These are phyloP conservation scores for Mycalesis mineus DNA, from an alignment of 2,888 invertebrate species.

Conservation along the genomic window DNA sequence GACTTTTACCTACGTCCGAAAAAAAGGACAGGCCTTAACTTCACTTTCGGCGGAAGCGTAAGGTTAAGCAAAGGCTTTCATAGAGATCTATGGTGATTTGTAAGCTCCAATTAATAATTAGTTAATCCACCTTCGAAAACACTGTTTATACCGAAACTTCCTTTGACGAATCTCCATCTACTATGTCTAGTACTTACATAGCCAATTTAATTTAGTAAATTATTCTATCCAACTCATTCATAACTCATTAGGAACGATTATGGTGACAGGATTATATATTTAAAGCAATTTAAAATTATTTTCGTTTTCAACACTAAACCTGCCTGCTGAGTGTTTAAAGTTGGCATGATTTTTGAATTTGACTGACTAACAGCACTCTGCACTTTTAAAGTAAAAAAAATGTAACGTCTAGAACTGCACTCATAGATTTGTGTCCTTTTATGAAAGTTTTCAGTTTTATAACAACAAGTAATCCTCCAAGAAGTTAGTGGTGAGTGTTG, in stretches of 20 bases:
- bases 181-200: constrained; percentile 66
- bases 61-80: constrained; percentile 71
- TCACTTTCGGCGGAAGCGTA: constrained; percentile 74
- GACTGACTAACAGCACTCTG: constrained; percentile 75
- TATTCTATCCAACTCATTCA: constrained; percentile 29
- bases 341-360: constrained; percentile 60
- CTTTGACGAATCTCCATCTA: constrained; percentile 47
- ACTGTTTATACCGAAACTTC: constrained; percentile 46
- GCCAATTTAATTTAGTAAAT: constrained; percentile 35
- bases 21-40: constrained; percentile 58
- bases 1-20: constrained; percentile 58
- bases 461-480: constrained; percentile 69
- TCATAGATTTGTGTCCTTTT: constrained; percentile 67
- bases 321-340: constrained; percentile 62
- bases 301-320: constrained; percentile 66
- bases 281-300: constrained; percentile 49
- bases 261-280: constrained; percentile 47
- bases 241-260: constrained; percentile 40
- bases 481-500: constrained; percentile 76
- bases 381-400: constrained; percentile 52
- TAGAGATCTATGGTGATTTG: constrained; percentile 69
- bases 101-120: constrained; percentile 48
- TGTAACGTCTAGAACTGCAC: constrained; percentile 57
- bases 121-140: constrained; percentile 41
- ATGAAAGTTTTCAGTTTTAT: constrained; percentile 67